These are phyloP conservation scores for Candidula unifasciata DNA, from an alignment of 2,888 invertebrate species.

Conservation along the genomic window DNA sequence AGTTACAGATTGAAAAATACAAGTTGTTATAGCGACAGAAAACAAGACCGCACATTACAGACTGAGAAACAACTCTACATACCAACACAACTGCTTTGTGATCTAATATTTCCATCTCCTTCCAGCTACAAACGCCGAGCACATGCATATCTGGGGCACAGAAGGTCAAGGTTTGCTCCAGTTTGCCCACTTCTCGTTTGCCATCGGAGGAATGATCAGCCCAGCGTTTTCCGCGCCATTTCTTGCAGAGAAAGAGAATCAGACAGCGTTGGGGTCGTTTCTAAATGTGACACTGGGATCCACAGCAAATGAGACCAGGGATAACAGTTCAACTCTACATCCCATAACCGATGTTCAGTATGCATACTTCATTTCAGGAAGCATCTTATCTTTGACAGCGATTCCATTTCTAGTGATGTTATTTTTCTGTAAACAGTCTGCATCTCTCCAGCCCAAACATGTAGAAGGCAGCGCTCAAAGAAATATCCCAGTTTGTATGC, in stretches of 20 bases:
- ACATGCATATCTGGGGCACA: slow-evolving; percentile 74
- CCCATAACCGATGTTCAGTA: slow-evolving; percentile 47
- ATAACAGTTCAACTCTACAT: slow-evolving; percentile 31
- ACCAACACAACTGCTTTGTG: too few species aligned
- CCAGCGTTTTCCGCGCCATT: slow-evolving; percentile 78
- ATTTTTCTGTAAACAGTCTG: slow-evolving; percentile 45
- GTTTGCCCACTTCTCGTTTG: slow-evolving; percentile 78
- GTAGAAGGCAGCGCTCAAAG: neutral
- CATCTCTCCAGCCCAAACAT: slow-evolving; percentile 13
- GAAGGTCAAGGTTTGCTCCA: slow-evolving; percentile 78
- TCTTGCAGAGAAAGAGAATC: slow-evolving; percentile 57
- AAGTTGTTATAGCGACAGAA: too few species aligned
- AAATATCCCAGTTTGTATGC: slow-evolving; percentile 52
- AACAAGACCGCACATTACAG: too few species aligned
- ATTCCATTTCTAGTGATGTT: slow-evolving; percentile 52
- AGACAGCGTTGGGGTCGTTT: neutral
- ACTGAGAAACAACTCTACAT: too few species aligned
- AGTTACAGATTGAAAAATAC: too few species aligned
- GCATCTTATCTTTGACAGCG: slow-evolving; percentile 52
- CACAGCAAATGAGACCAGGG: neutral
- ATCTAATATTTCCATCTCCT: neutral
- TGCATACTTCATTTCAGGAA: slow-evolving; percentile 58
- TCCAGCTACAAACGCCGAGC: slow-evolving; percentile 75
- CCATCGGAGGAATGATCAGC: slow-evolving; percentile 78
- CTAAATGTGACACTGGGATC: neutral